Evolutionary conservation across 2,797 vertebrate genomes (phyloP), one percentile per base, ranked within the genome.

Genomic region (Gadopsis bispinosus): DNA sequence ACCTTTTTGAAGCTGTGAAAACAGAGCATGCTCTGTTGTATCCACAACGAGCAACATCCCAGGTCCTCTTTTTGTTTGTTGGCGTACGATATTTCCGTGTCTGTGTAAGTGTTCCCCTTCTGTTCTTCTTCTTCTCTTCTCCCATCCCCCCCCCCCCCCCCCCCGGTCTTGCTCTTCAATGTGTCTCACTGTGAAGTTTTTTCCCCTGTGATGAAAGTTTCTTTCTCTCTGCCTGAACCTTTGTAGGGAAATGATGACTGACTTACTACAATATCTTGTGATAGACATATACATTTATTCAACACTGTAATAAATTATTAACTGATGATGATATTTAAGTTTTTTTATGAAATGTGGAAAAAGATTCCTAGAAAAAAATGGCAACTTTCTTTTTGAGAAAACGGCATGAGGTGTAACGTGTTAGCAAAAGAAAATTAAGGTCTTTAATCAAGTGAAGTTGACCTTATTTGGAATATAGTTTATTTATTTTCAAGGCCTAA

Each of bases 391-490:
- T 94, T 94, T 92, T 84, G 79, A 91, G 87, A 94, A 92, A 78
- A 89, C 91, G 92, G 95, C 95, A 95, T 95, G 95, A 94, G 83
- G 86, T 95, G 81, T 94, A 93, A 88, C 81, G 92, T 95, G 93
- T 94, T 85, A 84, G 83, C 65, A 88, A 88, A 88, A 87, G 91
- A 88, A 91, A 91, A 89, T 80, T 73, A 89, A 92, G 88, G 83
- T 87, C 87, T 91, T 89, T 84, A 90, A 85, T 88, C 84, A 93
- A 88, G 77, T 93, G 72, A 91, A 88, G 83, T 83, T 88, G 87
- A 95, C 80, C 88, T 92, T 92, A 90, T 91, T 93, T 93, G 91
- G 79, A 96, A 96, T 95, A 96, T 92, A 95, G 91, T 95, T 95
- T 89, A 94, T 95, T 95, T 95, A 94, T 95, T 96, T 96, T 95